phyloP scores from a whole-genome alignment of 2,113 vertebrate genomes.

The Ceratotherium simum region DNA sequence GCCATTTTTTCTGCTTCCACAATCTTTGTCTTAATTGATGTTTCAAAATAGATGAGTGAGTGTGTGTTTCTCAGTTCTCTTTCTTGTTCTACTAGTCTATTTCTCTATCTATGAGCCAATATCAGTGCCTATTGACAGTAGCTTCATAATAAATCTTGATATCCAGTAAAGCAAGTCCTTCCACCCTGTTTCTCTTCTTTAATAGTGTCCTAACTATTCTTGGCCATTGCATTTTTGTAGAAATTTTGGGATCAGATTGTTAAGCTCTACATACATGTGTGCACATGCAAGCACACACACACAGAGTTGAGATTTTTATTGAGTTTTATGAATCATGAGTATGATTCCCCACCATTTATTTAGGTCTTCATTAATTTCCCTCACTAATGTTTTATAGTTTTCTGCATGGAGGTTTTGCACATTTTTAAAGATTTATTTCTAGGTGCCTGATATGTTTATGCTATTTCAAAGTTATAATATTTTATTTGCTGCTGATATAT shows the following conservation, averaged over 20 bases:
- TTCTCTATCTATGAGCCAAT: background rate
- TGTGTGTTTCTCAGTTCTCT: background rate
- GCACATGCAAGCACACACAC: background rate
- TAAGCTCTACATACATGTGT: background rate
- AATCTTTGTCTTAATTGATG: background rate
- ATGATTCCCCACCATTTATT: background rate
- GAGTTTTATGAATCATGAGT: background rate
- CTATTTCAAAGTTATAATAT: background rate
- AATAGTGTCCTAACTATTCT: background rate
- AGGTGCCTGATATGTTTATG: background rate
- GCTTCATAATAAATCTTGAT: background rate
- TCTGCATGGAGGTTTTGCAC: background rate
- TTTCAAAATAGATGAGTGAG: background rate
- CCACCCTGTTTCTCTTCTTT: background rate
- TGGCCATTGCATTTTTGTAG: background rate
- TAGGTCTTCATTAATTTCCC: background rate
- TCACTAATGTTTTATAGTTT: background rate
- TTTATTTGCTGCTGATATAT: background rate
- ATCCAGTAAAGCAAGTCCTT: background rate
- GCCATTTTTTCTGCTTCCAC: background rate
- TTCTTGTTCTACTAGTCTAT: background rate
- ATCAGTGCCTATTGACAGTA: background rate
- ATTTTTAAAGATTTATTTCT: background rate
- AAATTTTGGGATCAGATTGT: background rate
- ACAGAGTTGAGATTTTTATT: background rate